phyloP scores from a whole-genome alignment of 1,140 invertebrate species.

The Himalopsyche phryganea region DNA sequence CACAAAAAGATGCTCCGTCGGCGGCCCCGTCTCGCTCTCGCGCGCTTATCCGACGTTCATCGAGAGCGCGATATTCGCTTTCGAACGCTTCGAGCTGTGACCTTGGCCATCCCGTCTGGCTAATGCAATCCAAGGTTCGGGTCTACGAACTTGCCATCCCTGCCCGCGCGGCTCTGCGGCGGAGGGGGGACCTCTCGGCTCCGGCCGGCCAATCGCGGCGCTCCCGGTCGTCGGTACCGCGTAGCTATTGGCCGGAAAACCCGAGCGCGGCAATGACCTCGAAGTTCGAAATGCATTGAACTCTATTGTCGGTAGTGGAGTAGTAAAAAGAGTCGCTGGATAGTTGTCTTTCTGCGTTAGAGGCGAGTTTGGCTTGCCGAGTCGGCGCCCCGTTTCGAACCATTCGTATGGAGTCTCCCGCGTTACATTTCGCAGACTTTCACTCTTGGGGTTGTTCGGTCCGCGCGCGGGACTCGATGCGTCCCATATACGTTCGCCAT shows the following conservation, averaged over 20 bases:
- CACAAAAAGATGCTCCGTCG: background rate
- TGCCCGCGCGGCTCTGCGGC: constrained; percentile 36
- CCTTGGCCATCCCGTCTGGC: constrained; percentile 45
- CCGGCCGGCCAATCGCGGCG: constrained; percentile 43
- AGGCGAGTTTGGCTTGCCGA: constrained; percentile 43
- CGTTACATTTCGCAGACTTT: constrained; percentile 55
- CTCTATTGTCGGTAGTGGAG: constrained; percentile 24
- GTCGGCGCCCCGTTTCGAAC: constrained; percentile 36
- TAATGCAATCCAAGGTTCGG: constrained; percentile 53
- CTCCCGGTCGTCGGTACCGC: constrained; percentile 40
- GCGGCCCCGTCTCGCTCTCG: background rate
- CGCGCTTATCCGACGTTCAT: background rate
- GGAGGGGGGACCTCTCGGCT: constrained; percentile 35
- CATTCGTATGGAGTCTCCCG: constrained; percentile 49
- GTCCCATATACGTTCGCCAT: constrained; percentile 40
- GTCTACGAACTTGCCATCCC: constrained; percentile 51
- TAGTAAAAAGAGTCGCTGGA: constrained; percentile 40
- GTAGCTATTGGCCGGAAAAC: constrained; percentile 43
- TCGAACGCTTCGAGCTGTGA: constrained; percentile 38
- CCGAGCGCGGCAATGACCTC: constrained; percentile 55
- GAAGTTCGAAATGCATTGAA: constrained; percentile 53
- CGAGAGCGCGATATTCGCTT: constrained; percentile 28
- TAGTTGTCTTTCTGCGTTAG: constrained; percentile 35
- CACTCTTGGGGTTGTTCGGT: constrained; percentile 51
- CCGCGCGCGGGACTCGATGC: constrained; percentile 37